Evolutionary conservation across 2,797 vertebrate species (phyloP).

Genomic region (Steatocranus sp.): DNA sequence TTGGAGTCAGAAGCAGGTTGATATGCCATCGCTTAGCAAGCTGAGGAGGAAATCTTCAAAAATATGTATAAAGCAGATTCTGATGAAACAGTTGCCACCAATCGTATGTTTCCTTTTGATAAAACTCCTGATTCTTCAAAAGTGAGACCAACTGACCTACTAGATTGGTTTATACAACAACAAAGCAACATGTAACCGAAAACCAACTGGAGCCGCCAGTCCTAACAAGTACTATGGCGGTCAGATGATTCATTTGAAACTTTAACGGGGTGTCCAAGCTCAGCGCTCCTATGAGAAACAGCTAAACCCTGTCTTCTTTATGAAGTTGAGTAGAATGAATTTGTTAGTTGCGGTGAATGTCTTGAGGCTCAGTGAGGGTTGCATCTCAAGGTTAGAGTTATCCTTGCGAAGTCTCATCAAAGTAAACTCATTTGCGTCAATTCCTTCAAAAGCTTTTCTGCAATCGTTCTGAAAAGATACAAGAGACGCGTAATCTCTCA

Average conservation of each 20-base stretch:
- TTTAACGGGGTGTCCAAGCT: neutral
- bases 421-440: conserved; percentile 10
- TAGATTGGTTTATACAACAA: neutral
- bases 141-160: neutral
- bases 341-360: neutral
- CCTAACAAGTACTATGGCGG: neutral
- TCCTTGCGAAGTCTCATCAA: conserved; percentile 41
- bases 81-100: neutral
- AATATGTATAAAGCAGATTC: conserved; percentile 1
- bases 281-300: neutral
- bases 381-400: conserved; percentile 19
- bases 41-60: neutral
- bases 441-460: neutral
- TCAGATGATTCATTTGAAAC: neutral
- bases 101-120: neutral
- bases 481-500: conserved; percentile 44
- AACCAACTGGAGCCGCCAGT: neutral
- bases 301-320: neutral
- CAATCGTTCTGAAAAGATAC: conserved; percentile 35
- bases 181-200: neutral
- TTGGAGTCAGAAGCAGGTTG: neutral
- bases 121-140: neutral
- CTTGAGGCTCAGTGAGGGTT: neutral
- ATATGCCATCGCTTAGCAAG: neutral
- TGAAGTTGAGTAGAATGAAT: neutral